These are phyloP conservation scores for Pituophis catenifer DNA, from an alignment of 2,113 vertebrate species.

Conservation along the genomic window DNA sequence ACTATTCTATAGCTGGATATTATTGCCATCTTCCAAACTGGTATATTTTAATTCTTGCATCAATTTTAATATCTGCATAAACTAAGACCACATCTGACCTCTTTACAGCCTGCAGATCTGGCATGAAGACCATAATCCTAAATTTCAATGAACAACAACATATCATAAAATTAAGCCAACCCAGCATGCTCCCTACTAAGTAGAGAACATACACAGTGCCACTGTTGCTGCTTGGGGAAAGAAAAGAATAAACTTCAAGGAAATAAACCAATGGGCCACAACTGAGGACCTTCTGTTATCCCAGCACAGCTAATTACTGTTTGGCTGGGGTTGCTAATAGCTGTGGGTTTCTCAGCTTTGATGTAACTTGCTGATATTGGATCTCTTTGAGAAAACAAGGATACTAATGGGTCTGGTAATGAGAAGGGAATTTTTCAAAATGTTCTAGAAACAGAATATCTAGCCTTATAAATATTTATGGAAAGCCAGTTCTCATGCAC, in stretches of 20 bases:
- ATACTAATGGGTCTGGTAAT: not conserved
- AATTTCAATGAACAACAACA: not conserved
- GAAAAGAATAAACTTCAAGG: not conserved
- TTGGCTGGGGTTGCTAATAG: not conserved
- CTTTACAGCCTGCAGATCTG: not conserved
- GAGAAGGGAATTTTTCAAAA: not conserved
- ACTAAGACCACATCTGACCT: not conserved
- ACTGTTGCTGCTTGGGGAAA: not conserved
- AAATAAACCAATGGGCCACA: not conserved
- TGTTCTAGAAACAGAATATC: not conserved
- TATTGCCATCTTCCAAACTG: not conserved
- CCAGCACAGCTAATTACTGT: not conserved
- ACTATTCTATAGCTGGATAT: not conserved
- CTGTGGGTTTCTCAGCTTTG: not conserved
- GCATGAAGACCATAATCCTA: not conserved
- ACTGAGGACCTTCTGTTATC: not conserved
- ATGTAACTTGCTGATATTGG: not conserved
- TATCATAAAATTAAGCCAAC: not conserved
- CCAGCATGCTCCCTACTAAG: not conserved
- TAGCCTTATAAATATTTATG: not conserved
- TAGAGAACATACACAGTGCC: not conserved
- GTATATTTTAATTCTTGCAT: not conserved
- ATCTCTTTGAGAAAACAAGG: not conserved
- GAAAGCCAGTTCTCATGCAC: not conserved
- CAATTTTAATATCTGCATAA: not conserved